Percentiles rank a stretch among this genome's conserved stretches.
phyloP scores from a whole-genome alignment of 2,113 vertebrate species.

The Melospiza melodia region DNA sequence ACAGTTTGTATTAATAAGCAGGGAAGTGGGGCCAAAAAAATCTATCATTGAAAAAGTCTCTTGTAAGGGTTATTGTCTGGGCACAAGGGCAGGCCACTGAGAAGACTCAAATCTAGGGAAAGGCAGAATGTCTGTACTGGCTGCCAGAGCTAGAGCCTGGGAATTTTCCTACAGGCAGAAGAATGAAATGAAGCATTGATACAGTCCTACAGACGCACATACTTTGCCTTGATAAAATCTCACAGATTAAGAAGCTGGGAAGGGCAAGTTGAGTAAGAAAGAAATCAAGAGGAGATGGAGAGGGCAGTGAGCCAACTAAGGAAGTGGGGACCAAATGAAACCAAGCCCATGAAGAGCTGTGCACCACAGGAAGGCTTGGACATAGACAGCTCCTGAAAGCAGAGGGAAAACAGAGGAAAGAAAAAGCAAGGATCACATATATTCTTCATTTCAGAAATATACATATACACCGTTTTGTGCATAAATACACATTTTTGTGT shows the following conservation, averaged over 20 bases:
- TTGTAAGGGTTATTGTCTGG: not conserved
- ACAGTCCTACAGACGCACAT: not conserved
- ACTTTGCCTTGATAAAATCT: constrained; percentile 52
- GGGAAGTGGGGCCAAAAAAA: not conserved
- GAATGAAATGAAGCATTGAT: constrained; percentile 45
- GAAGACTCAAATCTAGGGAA: not conserved
- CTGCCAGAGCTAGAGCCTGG: constrained; percentile 3
- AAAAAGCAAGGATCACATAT: not conserved
- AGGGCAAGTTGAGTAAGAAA: constrained; percentile 1
- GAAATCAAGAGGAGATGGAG: constrained; percentile 3
- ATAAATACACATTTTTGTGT: not conserved
- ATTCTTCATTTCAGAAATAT: not conserved
- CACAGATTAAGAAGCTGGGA: constrained; percentile 6
- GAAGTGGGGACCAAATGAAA: not conserved
- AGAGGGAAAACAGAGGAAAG: not conserved
- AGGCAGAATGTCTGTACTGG: not conserved
- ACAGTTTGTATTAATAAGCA: not conserved
- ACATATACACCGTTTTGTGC: not conserved
- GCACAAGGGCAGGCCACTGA: not conserved
- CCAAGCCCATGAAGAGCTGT: not conserved
- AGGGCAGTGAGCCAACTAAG: constrained; percentile 6
- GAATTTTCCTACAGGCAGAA: constrained; percentile 39
- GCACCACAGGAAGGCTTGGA: not conserved
- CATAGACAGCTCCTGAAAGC: not conserved
- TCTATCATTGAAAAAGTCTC: not conserved